Base-by-base conservation (phyloP, 1,140 invertebrate genomes). In the Riptortus pedestris region DNA sequence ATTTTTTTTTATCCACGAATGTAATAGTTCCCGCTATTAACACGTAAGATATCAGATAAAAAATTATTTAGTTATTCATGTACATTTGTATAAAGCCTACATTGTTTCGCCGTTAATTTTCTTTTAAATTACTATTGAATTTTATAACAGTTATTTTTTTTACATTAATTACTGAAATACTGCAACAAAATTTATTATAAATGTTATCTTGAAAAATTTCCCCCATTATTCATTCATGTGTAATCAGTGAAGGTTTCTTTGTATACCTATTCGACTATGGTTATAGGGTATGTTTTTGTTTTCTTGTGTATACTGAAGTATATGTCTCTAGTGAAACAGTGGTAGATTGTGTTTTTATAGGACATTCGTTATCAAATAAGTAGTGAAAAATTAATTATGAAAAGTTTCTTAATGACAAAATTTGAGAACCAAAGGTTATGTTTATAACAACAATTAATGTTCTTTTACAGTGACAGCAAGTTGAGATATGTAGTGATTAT, bases 281-380 rank as follows among this genome's bases (percentile, higher is more conserved):
- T 55, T 55, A 55, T 55, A 55, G 24, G 51, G 51, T 55, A 55
- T 55, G 51, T 55, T 55, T 55, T 55, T 18, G 51, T 24, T 55
- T 55, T 55, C 51, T 55, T 24, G 24, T 55, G 51, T 55, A 24
- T 55, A 55, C 51, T 2, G 24, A 24, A 24, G 51, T 55, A 24
- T 55, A 7, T 38, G 31, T 7, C 31, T 38, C 5, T 7, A 38
- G 31, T 38, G 31, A 38, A 7, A 7, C 14, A 7, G 31, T 38
- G 31, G 5, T 38, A 7, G 5, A 7, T 14, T 14, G 5, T 38
- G 5, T 5, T 7, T 38, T 5, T 38, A 14, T 7, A 38, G 5
- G 5, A 38, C 5, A 14, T 38, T 5, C 31, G 14, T 38, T 38
- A 7, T 7, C 31, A 7, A 38, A 5, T 38, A 38, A 38, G 14